A percentile compares a stretch with the other conserved stretches of the same genome.
Conservation (phyloP, 2,888 invertebrate genomes). For the Drosophila algonquin region DNA sequence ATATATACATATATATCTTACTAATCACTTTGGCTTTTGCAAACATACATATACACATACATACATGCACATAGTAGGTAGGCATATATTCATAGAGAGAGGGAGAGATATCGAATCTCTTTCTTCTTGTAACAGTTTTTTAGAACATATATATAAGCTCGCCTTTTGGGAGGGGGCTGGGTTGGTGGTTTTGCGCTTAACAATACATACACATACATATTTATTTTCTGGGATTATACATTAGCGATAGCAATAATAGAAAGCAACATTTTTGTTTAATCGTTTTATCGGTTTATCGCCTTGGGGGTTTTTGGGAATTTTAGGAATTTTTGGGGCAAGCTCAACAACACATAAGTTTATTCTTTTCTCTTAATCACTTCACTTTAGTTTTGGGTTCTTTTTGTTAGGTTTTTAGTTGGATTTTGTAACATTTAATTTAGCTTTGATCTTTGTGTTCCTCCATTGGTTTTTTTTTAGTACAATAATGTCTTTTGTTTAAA, state of each 20-base stretch:
- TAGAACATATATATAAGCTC: neutral
- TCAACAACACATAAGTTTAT: conserved; percentile 7
- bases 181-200: neutral
- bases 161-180: neutral
- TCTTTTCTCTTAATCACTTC: conserved; percentile 18
- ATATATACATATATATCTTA: neutral
- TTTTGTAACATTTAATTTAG: conserved; percentile 2
- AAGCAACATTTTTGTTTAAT: conserved; percentile 18
- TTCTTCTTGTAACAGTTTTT: neutral
- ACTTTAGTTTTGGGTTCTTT: conserved; percentile 32
- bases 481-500: conserved; percentile 35
- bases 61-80: neutral
- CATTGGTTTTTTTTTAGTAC: conserved; percentile 19
- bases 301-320: neutral
- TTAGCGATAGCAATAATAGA: conserved; percentile 16
- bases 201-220: neutral
- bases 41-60: neutral
- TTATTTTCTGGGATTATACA: conserved; percentile 6
- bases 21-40: conserved; percentile 1
- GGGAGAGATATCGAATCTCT: no score
- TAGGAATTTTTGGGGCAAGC: neutral
- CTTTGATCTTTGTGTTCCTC: neutral
- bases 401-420: conserved; percentile 24
- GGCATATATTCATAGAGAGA: neutral
- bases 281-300: no score